Evolutionary conservation across 2,888 invertebrate genomes (phyloP), one percentile per base, ranked within the genome.

Genomic region (Germaria angustata): DNA sequence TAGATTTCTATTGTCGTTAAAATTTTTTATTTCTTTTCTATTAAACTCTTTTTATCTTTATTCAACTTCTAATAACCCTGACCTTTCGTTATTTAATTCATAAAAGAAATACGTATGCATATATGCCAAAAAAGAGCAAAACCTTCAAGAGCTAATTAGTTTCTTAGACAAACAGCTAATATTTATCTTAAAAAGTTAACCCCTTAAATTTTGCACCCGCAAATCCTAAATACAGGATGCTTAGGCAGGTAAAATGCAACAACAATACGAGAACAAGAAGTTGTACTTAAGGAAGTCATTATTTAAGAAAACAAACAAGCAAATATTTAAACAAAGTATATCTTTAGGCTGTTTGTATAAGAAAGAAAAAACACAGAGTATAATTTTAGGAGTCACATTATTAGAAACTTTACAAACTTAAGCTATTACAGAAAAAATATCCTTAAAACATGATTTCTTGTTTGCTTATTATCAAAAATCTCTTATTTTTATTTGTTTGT

Each of bases 101-200:
- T 32, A 17, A 8, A 22, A 11, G 17, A 17, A 7, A 65, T 34
- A 63, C 15, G 5, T 49, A 34, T 59, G 41, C 41, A 8, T 34
- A 1, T 6, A 13, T n/a, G 36, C n/a, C 32, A 34, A 34, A 59
- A 72, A 63, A 39, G 34, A 49, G 28, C 32, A 65, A 65, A 69
- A 49, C 34, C 49, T 57, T 20, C 71, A 68, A 72, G 71, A 71
- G 69, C 80, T 80, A 71, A 80, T 80, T 80, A 75, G 39, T 44
- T 57, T 41, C 44, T 17, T 57, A 76, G 69, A 75, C 66, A 46
- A 61, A 55, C 39, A 24, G 22, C 39, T 44, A 6, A 51, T 34
- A n/a, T 65, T 75, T 75, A 36, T 44, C 44, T 34, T 34, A 17
- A 22, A 49, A 61, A 34, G 34, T 59, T 44, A 49, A 69, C 7